A percentile compares a stretch with the other conserved stretches of the same genome.
Conservation (phyloP, 2,888 invertebrate genomes). For the Oligia fasciuncula region DNA sequence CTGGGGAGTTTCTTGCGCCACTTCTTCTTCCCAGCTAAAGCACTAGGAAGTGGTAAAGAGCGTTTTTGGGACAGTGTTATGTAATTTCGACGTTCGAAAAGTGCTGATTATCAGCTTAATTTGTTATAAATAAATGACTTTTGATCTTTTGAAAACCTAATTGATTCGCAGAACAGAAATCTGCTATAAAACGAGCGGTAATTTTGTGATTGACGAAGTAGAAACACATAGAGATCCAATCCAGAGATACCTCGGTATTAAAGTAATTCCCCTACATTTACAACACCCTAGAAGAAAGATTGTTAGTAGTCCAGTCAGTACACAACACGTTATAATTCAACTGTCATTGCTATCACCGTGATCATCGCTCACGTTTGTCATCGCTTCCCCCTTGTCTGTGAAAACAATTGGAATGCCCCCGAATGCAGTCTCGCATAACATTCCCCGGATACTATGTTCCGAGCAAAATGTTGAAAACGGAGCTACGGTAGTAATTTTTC, state of each 20-base stretch:
- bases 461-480: constrained; percentile 25
- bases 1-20: too few relatives aligned
- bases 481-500: not conserved
- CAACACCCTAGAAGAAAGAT: not conserved
- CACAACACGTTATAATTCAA: constrained; percentile 21
- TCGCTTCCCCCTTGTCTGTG: constrained; percentile 25
- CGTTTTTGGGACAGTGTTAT: too few relatives aligned
- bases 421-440: constrained; percentile 14
- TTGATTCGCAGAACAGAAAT: not conserved
- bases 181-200: too few relatives aligned
- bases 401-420: constrained; percentile 47
- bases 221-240: not conserved
- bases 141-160: not conserved
- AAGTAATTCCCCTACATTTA: not conserved
- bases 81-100: too few relatives aligned
- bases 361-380: constrained; percentile 43
- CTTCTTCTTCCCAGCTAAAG: too few relatives aligned
- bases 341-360: constrained; percentile 4
- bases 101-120: too few relatives aligned
- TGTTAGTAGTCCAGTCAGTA: constrained; percentile 14
- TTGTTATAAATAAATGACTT: too few relatives aligned
- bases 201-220: not conserved
- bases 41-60: too few relatives aligned
- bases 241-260: not conserved
- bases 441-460: constrained; percentile 20